Base-by-base conservation (phyloP, 2,797 vertebrate genomes). In the Esox lucius region DNA sequence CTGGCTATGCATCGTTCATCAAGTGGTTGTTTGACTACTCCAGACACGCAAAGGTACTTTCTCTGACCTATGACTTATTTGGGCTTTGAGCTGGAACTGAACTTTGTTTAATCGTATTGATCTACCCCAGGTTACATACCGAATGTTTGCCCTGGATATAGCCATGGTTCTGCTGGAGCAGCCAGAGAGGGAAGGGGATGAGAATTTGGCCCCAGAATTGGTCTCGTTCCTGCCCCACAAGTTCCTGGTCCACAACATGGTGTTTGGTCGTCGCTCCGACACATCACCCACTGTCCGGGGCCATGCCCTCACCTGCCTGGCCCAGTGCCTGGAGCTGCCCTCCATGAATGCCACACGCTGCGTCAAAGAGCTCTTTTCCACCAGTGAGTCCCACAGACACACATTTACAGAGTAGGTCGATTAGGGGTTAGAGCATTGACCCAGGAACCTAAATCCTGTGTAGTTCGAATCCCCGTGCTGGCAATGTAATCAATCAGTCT, bases 111-210 rank as follows among this genome's bases (percentile, higher is more conserved):
- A 39, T 17, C 6, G 16, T 64, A 7, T 11, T 5, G 33, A 5
- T 19, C 11, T 59, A n/a, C 28, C 15, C 19, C 85, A 99, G 97
- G 91, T 94, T 79, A 90, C 90, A 33, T 92, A 93, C 78, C 91
- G 97, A 12, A 92, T 97, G 74, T 98, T 99, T 82, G 95, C 96
- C 2, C 90, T 98, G 56, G 97, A 99, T 7, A 95, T 96, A 19
- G 94, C 89, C 15, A 93, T 98, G 85, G 95, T 94, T 76, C 86
- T 98, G 65, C 81, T 99, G 88, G 93, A 95, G 59, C 83, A 95
- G 71, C 93, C 94, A 0, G 96, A 98, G 87, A 92, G 95, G 75
- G 87, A 22, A 0, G 11, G 6, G 0, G 93, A 92, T 3, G 83
- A 74, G 5, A 82, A 90, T 5, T 42, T 93, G 56, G 85, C 93